phyloP scores from a whole-genome alignment of 2,888 invertebrate species.

The Meghimatium bilineatum region DNA sequence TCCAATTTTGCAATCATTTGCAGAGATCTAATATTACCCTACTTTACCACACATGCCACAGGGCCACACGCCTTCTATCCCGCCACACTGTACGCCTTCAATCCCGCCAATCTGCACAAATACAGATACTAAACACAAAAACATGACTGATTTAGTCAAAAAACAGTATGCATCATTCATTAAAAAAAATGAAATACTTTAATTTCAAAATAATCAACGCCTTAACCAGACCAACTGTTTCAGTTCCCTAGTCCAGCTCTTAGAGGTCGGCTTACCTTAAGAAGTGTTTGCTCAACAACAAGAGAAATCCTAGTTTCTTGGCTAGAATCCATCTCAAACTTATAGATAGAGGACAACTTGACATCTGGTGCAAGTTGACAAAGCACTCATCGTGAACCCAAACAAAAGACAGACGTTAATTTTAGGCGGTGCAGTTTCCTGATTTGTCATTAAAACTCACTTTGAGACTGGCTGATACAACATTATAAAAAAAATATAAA shows the following conservation, averaged over 20 bases:
- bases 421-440: not conserved
- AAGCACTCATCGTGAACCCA: not conserved
- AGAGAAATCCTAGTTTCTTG: not conserved
- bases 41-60: too few relatives aligned
- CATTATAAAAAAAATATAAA: too few relatives aligned
- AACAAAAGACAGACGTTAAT: not conserved
- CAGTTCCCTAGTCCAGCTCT: not conserved
- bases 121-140: too few relatives aligned
- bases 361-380: not conserved
- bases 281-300: not conserved
- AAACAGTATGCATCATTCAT: too few relatives aligned
- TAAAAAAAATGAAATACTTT: too few relatives aligned
- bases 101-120: too few relatives aligned
- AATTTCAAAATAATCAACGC: too few relatives aligned
- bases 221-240: not conserved
- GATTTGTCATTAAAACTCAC: not conserved
- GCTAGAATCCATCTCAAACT: not conserved
- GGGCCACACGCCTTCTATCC: too few relatives aligned
- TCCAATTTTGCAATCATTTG: too few relatives aligned
- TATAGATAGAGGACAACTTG: not conserved
- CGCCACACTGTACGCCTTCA: too few relatives aligned
- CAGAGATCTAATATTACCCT: too few relatives aligned
- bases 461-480: not conserved
- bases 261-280: conserved; percentile 1
- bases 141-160: too few relatives aligned